Conservation (phyloP, 2,797 vertebrate genomes). For the Urocyon cinereoargenteus region DNA sequence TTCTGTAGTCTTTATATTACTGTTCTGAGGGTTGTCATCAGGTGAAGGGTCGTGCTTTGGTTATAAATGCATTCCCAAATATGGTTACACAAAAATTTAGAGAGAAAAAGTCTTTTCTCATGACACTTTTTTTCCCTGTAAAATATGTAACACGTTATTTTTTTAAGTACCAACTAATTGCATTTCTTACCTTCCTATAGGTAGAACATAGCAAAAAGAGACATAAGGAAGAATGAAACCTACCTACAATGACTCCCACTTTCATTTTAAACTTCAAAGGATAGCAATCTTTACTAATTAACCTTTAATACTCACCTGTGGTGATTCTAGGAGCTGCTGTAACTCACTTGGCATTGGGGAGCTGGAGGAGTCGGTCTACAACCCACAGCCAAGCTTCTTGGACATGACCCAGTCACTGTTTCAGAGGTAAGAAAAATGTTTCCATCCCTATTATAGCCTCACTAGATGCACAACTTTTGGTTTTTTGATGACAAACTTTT, state of each 20-base stretch:
- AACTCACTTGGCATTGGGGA: not conserved
- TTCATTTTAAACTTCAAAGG: constrained; percentile 13
- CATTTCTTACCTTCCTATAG: not conserved
- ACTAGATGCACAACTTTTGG: not conserved
- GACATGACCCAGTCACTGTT: not conserved
- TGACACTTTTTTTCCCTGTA: not conserved
- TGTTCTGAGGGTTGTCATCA: not conserved
- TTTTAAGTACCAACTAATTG: not conserved
- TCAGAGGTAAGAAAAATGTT: not conserved
- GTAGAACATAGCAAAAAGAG: not conserved
- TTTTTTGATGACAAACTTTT: not conserved
- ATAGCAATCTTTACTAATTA: not conserved
- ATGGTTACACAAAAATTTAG: not conserved
- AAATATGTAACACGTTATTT: not conserved
- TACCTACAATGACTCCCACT: not conserved
- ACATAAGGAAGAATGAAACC: not conserved
- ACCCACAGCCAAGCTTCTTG: not conserved
- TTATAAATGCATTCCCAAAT: not conserved
- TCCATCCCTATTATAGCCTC: not conserved
- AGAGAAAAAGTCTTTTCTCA: not conserved
- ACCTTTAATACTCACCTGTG: not conserved
- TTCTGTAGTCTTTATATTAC: not conserved
- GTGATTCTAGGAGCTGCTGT: not conserved
- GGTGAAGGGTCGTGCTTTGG: not conserved
- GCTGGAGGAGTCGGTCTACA: not conserved